Base-by-base conservation (phyloP, 1,140 invertebrate species). In the Trialeurodes vaporariorum region DNA sequence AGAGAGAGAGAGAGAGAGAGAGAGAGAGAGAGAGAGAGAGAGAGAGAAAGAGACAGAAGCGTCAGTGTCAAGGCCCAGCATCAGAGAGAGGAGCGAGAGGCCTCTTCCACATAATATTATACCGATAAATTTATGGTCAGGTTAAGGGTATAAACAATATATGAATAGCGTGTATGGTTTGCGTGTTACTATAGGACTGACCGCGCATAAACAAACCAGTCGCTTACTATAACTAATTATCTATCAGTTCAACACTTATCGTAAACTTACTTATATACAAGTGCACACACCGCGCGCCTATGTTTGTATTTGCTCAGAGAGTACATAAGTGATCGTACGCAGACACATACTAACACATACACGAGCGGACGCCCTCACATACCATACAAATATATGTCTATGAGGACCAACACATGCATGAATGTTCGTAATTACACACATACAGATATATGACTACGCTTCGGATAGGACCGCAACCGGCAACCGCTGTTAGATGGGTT, bases 241-340 rank as follows among this genome's bases (percentile, higher is more conserved):
- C 34, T 49, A 49, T 49, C 34, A 49, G 34, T 49, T 49, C 34
- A 49, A 49, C 34, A 49, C 34, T 49, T 49, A 49, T 49, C 34
- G 34, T 49, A 49, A 49, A 49, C 34, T 49, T 49, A 49, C 34
- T 49, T 49, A 49, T n/a, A n/a, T 49, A 49, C 34, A 49, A 49
- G 34, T 49, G 34, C 34, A 49, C 34, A n/a, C 34, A 49, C 34
- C 34, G 34, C 34, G n/a, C n/a, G n/a, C n/a, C n/a, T n/a, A n/a
- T 49, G 34, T 49, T 49, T 17, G 34, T 5, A 49, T 49, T 49
- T 49, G 34, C n/a, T n/a, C n/a, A n/a, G 17, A 17, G 34, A 17
- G 34, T 9, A 49, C 34, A 17, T 49, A 49, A 49, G 34, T 49
- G 34, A 9, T 49, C 34, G 34, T n/a, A n/a, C n/a, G n/a, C n/a